Base-by-base conservation (phyloP, 2,797 vertebrate species). In the Myripristis jacobus region DNA sequence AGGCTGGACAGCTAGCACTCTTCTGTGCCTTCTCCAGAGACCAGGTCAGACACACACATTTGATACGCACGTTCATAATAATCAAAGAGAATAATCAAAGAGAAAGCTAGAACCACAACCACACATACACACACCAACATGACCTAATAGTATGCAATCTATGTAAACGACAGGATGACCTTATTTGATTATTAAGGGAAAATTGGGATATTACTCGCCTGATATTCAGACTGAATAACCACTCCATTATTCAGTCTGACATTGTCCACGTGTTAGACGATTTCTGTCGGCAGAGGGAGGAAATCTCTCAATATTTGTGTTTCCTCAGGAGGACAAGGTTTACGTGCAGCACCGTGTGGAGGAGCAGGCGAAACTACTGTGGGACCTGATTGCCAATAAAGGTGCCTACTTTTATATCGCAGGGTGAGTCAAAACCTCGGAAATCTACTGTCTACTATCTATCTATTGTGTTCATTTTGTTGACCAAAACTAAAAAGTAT, bases 11-110 rank as follows among this genome's bases (percentile, higher is more conserved):
- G 19, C 88, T 99, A 88, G 93, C 27, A 0, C 90, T 98, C 18
- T 92, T 96, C 71, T 96, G 96, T 0, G 97, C 98, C 24, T 99
- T 99, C 82, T 99, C 97, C 54, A 92, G 96, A 63, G 98, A 99
- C 67, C 98, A 99, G 96, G 97, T 98, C 51, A 67, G 21, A 56
- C 9, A 38, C 60, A 4, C n/a, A 13, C 43, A 52, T 41, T 2
- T 2, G 6, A 47, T 29, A 34, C 13, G 4, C 9, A 38, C 10
- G 31, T 34, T 34, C 41, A 41, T 21, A 15, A 57, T 18, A n/a
- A n/a, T n/a, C 34, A 29, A n/a, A 6, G 6, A 34, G 22, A 6
- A 22, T 18, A n/a, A n/a, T n/a, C 34, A 29, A n/a, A 6, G 6
- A 34, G 22, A 6, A 22, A 41, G 41, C 22, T 15, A 58, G 31